phyloP scores from a whole-genome alignment of 2,888 invertebrate genomes.

The Anaspis maculata region DNA sequence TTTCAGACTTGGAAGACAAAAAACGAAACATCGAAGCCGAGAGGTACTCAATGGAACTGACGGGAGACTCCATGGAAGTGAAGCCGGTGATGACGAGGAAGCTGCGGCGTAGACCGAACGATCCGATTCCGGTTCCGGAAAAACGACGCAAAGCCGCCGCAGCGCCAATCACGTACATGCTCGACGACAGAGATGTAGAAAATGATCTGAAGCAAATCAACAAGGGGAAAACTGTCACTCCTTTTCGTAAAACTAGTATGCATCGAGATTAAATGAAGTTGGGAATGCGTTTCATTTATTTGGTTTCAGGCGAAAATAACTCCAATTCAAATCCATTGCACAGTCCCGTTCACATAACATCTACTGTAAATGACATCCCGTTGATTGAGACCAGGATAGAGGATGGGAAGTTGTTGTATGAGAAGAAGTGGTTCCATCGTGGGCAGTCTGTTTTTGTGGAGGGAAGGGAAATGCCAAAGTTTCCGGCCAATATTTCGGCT shows the following conservation, averaged over 20 bases:
- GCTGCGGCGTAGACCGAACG: conserved; percentile 84
- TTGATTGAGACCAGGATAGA: conserved; percentile 80
- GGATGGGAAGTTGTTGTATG: conserved; percentile 89
- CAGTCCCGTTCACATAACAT: conserved; percentile 21
- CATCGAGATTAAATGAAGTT: background rate
- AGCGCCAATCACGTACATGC: conserved; percentile 72
- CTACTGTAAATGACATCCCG: conserved; percentile 34
- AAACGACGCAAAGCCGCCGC: conserved; percentile 81
- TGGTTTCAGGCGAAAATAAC: conserved; percentile 18
- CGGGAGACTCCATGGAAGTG: conserved; percentile 82
- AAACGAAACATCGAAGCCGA: conserved; percentile 83
- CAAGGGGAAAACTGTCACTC: conserved; percentile 45
- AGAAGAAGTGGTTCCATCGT: conserved; percentile 90
- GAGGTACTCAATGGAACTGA: conserved; percentile 77
- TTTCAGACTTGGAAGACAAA: conserved; percentile 90
- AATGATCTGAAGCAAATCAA: conserved; percentile 76
- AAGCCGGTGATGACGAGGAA: conserved; percentile 95
- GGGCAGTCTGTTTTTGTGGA: conserved; percentile 76
- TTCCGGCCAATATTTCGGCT: conserved; percentile 83
- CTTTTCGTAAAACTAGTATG: conserved; percentile 48
- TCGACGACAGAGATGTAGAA: conserved; percentile 86
- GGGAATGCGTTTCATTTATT: conserved; percentile 1
- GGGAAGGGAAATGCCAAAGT: conserved; percentile 71
- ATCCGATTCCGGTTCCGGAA: conserved; percentile 81
- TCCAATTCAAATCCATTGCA: conserved; percentile 43